Evolutionary conservation across 2,113 vertebrate species (phyloP).

Genomic region (Ursus arctos): DNA sequence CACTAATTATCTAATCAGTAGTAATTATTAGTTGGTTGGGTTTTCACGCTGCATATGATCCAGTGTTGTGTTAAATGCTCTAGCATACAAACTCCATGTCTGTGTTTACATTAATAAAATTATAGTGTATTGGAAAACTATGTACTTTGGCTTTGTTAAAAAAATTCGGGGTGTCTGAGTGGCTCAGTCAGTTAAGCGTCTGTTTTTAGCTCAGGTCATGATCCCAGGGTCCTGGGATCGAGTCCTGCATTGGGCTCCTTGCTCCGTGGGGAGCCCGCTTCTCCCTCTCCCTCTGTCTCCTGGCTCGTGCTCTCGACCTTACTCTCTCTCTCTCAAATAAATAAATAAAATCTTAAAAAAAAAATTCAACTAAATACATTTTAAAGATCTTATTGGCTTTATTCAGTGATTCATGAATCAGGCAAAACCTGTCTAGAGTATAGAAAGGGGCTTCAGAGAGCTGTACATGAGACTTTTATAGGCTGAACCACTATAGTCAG

Average conservation of each 20-base stretch:
- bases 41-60: conserved; percentile 39
- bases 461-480: too few species aligned
- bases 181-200: too few species aligned
- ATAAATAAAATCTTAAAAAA: not conserved
- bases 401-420: not conserved
- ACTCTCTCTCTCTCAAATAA: not conserved
- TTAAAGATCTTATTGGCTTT: not conserved
- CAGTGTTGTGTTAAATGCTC: conserved; percentile 60
- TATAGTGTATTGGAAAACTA: conserved; percentile 18
- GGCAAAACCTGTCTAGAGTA: not conserved
- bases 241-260: not conserved
- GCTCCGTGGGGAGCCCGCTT: not conserved
- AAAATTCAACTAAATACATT: not conserved
- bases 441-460: not conserved
- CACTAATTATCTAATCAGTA: conserved; percentile 78
- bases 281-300: not conserved
- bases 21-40: conserved; percentile 73
- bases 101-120: conserved; percentile 69
- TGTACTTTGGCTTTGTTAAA: conserved; percentile 45
- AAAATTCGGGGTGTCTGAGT: not conserved
- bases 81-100: not conserved
- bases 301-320: not conserved
- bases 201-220: not conserved
- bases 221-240: not conserved
- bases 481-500: not conserved